Conservation (phyloP, 2,113 vertebrate genomes). For the Rana temporaria region DNA sequence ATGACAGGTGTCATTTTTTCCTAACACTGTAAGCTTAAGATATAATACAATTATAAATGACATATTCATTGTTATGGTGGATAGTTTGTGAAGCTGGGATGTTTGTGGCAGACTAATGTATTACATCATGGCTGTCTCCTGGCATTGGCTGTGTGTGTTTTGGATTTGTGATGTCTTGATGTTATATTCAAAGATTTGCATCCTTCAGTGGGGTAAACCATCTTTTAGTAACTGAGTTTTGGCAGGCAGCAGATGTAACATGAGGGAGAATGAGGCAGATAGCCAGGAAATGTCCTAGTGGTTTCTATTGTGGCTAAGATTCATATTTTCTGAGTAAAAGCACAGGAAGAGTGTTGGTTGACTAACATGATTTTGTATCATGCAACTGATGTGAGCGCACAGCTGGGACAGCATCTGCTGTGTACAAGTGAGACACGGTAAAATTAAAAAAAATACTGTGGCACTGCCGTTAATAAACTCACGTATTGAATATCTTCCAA, state of each 20-base stretch:
- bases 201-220: slow-evolving; percentile 15
- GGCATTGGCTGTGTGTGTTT: neutral
- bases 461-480: neutral
- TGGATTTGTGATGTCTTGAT: neutral
- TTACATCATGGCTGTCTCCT: neutral
- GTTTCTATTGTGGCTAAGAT: slow-evolving; percentile 48
- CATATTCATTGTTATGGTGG: too few species aligned
- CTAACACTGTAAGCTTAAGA: too few species aligned
- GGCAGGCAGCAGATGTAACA: slow-evolving; percentile 40
- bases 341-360: slow-evolving; percentile 43
- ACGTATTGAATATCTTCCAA: neutral
- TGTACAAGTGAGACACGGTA: neutral
- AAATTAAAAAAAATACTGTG: neutral
- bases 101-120: neutral
- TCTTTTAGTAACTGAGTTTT: slow-evolving; percentile 27
- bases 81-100: too few species aligned
- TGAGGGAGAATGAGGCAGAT: slow-evolving; percentile 28
- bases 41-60: too few species aligned
- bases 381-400: neutral
- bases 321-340: slow-evolving; percentile 48
- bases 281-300: slow-evolving; percentile 47
- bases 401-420: slow-evolving; percentile 43
- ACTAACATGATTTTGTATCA: slow-evolving; percentile 25
- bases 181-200: slow-evolving; percentile 10
- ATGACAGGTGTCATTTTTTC: too few species aligned